Base-by-base conservation (phyloP, 2,113 vertebrate species). In the Crocuta crocuta region DNA sequence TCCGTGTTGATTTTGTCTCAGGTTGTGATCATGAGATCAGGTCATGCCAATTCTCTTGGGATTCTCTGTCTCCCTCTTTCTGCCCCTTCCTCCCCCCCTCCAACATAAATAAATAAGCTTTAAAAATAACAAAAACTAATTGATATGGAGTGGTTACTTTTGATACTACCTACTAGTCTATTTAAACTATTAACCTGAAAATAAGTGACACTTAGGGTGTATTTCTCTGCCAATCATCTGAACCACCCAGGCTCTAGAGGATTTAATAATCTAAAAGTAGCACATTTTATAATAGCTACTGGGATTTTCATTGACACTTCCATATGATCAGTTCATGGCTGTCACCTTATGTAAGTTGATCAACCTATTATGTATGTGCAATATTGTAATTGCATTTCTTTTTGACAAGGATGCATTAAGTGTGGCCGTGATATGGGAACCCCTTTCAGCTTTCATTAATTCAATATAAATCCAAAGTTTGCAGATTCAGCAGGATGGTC, bases 401-500 rank as follows among this genome's bases (percentile, higher is more conserved):
- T 91, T 93, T 45, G 45, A 94, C 71, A 95, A 97, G 7, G 33
- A 78, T 84, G 63, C 24, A 61, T 63, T 93, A 50, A 95, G n/a
- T 79, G 68, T 17, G 78, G 97, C 21, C 24, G 45, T 53, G 79
- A 89, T 96, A 96, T 96, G 95, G 63, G 5, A 97, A 88, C 74
- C 21, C 53, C n/a, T 98, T 92, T 76, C 45, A 43, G 65, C 96
- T 92, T 98, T 97, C 96, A 94, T 95, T 98, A 98, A 96, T 98
- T 98, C 95, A 35, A 5, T 96, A 80, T 95, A 91, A 98, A 90
- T 98, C 91, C 70, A 97, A 61, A 89, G 5, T 87, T 96, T 97
- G 65, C 73, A 93, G 97, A 85, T 95, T 97, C 11, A 43, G 92
- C 55, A 97, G 58, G 91, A 8, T 86, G 98, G n/a, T 95, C 79